Evolutionary conservation across 2,113 vertebrate species (phyloP), one percentile per base, ranked within the genome.

Genomic region (Camelus bactrianus): DNA sequence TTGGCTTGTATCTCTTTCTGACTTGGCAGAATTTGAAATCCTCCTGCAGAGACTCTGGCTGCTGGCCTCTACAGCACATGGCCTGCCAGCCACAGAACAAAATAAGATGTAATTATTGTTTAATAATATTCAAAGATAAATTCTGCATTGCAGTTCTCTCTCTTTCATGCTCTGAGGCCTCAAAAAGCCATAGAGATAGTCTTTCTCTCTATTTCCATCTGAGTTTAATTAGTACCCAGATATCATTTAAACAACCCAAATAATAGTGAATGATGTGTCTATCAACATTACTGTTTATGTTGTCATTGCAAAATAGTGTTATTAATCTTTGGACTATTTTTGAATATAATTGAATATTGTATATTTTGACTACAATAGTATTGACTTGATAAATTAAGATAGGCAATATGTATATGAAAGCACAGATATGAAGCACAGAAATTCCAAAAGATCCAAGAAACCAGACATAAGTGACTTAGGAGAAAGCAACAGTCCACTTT

Each of bases 111-210:
- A 60, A 86, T 75, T 89, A 46, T 89, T 94, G 30, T 73, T 95
- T 96, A 93, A 69, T 95, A 94, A 91, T 89, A 80, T 46, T 32
- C 42, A n/a, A 83, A 80, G 60, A 80, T 73, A 89, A 95, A 75
- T 67, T 64, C 15, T 89, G 28, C 77, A 81, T 38, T 67, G 1
- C 30, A 26, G 11, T 84, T 69, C 91, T 16, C 30, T 84, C 26
- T 83, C 11, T 79, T 89, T 92, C 13, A 50, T 80, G 19, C 42
- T 11, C 24, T 82, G 5, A 76, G 42, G 26, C 38, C 46, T 87
- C 73, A 88, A 93, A 93, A 87, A 93, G 46, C 2, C 9, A 94
- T 8, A 84, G 17, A 79, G 4, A 82, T 65, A 17, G 17, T 72
- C 16, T 91, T 75, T 87, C 70, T 75, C 10, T 56, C 65, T 91